Evolutionary conservation across 2,888 invertebrate species (phyloP), one percentile per base, ranked within the genome.

Genomic region (Nemoura dubitans): DNA sequence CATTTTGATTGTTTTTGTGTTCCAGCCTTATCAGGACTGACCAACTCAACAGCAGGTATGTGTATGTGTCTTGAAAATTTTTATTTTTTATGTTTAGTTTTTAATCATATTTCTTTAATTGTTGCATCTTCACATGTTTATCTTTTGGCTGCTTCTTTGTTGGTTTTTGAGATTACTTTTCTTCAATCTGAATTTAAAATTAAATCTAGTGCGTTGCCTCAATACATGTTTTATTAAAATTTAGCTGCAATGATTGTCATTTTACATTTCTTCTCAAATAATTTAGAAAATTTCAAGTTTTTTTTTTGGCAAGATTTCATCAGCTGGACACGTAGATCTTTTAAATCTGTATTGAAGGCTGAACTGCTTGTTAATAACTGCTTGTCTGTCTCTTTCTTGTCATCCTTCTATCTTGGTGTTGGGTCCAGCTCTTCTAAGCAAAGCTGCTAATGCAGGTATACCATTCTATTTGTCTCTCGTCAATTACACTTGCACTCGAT

Each of bases 1-100:
- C 16, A 59, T 59, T 10, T 21, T 21, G 16, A 59, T 59, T 86
- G 76, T 82, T 83, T 88, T 87, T 88, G 90, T 92, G 91, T 92
- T 92, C 90, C 92, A 92, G 92, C 92, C 89, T 90, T 92, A 90
- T 92, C 92, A 89, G 92, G 92, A 90, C 91, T 92, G 91, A 92
- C 92, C 89, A 92, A 92, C 90, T 92, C 92, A 88, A 91, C 92
- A 90, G 92, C 92, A 92, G 92, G 92, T 92, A 92, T 91, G 92
- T 92, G 92, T 92, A 92, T 91, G 92, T 92, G 91, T 91, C 91
- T 89, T 42, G 85, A 81, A 29, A 80, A 27, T 87, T 87, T 77
- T 87, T 83, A 83, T 43, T 77, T 80, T 28, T 28, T 1, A 82
- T 29, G 27, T 86, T 82, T 80, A 59, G 29, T 26, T 84, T 84